Evolutionary conservation across 1,140 invertebrate species (phyloP), one percentile per base, ranked within the genome.

Genomic region (Trichonephila clavata): DNA sequence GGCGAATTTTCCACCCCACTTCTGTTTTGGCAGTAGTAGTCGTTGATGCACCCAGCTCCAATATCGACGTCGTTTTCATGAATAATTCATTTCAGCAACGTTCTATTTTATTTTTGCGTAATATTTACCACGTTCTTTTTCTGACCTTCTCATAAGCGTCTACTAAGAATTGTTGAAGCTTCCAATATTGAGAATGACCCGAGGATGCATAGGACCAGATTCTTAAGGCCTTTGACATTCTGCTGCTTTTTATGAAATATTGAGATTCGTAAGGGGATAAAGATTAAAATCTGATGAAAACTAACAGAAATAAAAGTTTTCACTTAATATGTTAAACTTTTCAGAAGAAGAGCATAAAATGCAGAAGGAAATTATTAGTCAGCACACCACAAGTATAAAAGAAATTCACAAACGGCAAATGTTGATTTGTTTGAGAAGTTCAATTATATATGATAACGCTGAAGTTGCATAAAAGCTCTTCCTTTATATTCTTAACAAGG

Each of bases 81-180:
- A 91, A 91, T 91, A 91, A 91, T 91, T 91, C 90, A 91, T 91
- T 83, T 65, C 71, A 89, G 86, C 18, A 8, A 20, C 27, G 71
- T 81, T 27, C 68, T 87, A 63, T 50, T 91, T 63, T 65, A 84
- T 61, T 83, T 91, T 91, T 91, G 80, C 32, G 60, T 77, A 91
- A 91, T 91, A 91, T 91, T 91, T 91, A 91, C 80, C n/a, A 65
- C 77, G 90, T 27, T 91, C 90, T 84, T 63, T 87, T 90, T 90
- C 50, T 90, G 68, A 90, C 68, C 88, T 27, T 39, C 86, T 68
- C 86, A 87, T 68, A 43, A 87, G 60, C 86, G 24, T 87, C 88
- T 90, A 39, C 88, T 80, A 77, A 77, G 68, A 59, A 80, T n/a
- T 88, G 60, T 21, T 50, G 32, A 68, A 77, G 87, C 65, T 18